Conservation (phyloP, 2,888 invertebrate species). For the Ochlodes sylvanus region DNA sequence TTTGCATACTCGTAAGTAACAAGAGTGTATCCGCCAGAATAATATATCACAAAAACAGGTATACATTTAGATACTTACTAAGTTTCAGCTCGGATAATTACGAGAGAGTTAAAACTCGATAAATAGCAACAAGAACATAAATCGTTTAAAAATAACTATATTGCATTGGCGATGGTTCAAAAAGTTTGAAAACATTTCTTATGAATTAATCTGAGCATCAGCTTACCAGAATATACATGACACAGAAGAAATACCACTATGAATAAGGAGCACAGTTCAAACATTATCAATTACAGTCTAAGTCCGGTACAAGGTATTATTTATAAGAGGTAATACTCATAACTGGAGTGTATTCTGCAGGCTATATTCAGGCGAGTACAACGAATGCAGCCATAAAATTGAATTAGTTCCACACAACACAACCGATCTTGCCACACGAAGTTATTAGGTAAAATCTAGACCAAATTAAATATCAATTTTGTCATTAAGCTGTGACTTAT, state of each 20-base stretch:
- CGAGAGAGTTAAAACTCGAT: too few relatives aligned
- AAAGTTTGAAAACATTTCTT: neutral
- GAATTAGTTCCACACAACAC: slow-evolving; percentile 11
- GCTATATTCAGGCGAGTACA: slow-evolving; percentile 36
- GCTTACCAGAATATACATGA: slow-evolving; percentile 31
- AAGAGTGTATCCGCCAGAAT: too few relatives aligned
- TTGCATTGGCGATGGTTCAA: too few relatives aligned
- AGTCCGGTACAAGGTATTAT: neutral
- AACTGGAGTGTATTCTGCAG: slow-evolving; percentile 33
- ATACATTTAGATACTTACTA: too few relatives aligned
- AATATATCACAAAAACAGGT: too few relatives aligned
- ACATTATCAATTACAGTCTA: neutral
- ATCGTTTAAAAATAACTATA: too few relatives aligned
- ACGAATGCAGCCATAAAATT: slow-evolving; percentile 31
- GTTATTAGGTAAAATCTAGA: neutral
- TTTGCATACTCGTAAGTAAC: too few relatives aligned
- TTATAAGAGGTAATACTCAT: slow-evolving; percentile 9
- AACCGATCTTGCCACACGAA: neutral
- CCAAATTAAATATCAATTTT: slow-evolving; percentile 24
- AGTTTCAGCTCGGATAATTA: too few relatives aligned
- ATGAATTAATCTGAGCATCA: neutral
- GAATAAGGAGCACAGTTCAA: neutral
- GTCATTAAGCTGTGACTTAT: neutral
- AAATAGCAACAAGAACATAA: too few relatives aligned
- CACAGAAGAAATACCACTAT: slow-evolving; percentile 2